Base-by-base conservation (phyloP, 2,888 invertebrate genomes). In the Acrocyrtus sp. region DNA sequence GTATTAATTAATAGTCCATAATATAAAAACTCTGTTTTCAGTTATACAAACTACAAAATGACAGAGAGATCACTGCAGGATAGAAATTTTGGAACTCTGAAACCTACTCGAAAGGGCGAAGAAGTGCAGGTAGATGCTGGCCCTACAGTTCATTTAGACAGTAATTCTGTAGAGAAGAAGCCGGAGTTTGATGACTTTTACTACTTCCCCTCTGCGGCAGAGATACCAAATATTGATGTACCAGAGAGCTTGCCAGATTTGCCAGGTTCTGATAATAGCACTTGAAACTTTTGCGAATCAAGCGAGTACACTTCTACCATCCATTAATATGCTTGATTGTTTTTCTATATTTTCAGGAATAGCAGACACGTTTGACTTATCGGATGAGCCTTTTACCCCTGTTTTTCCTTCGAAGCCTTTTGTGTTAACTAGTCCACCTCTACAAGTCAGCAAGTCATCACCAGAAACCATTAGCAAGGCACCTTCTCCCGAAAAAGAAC, bases 181-280 rank as follows among this genome's bases (percentile, higher is more conserved):
- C 24, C 62, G 41, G 77, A 72, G 10, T 22, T 47, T 26, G 81
- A 80, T 66, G 80, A 81, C 60, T 81, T 81, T 60, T 81, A 78
- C 27, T 81, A 80, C 45, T 70, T 76, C 41, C 80, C 81, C 0
- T 77, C 81, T 0, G 65, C 79, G 17, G 43, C 72, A 24, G 75
- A 74, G 24, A 80, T 81, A 54, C 81, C 81, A n/a, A 75, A 78
- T 48, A 78, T 81, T 60, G 78, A 80, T 66, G 79, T 80, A 34
- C 81, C 81, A 47, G 80, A 80, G 41, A 51, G 51, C 56, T 63
- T 81, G 22, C 79, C 79, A 10, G 69, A 80, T 58, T 73, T 81
- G 29, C 78, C 79, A 54, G 81, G 81, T 34, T 34, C 12, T 34
- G 34, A 34, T 34, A 12, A 34, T 34, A 34, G 12, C 12, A 34